Base-by-base conservation (phyloP, 1,140 invertebrate genomes). In the Drosophila carrolli region DNA sequence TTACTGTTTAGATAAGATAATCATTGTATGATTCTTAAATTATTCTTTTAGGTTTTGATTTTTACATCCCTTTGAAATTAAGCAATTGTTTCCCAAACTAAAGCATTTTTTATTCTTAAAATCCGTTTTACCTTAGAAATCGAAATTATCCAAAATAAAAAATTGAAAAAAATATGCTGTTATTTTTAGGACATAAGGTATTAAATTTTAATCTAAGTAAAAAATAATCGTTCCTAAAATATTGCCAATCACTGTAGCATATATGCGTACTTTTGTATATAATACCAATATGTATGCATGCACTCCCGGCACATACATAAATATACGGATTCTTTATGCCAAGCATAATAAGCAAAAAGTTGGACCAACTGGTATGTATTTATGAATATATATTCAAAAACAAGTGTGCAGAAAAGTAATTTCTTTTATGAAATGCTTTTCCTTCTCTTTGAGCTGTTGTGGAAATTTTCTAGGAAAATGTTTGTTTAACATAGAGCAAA, bases 331-430 rank as follows among this genome's bases (percentile, higher is more conserved):
- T 55, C 46, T 32, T 47, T 50, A 53, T 55, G 48, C 14, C 44
- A 40, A n/a, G 43, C 29, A 50, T 37, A 59, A n/a, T 56, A 67
- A 53, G 55, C 63, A 58, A 43, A 75, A 78, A 63, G 63, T 75
- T 75, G 43, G 47, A 32, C n/a, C n/a, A 16, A 29, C 41, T 44
- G 27, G 11, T 11, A 29, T 50, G 40, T 44, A 58, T 29, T 19
- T 46, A 58, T 44, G 27, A 41, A 41, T 27, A 41, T 27, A 55
- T 41, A 14, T 29, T 40, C 9, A 53, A 44, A 29, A 44, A 57
- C 14, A 44, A 44, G 23, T 44, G 14, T 57, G 27, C 40, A 13
- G 10, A 14, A 16, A 57, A 19, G 55, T 19, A 53, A 37, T 32
- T 32, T 43, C 27, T 55, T 55, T 53, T 19, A 53, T 37, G 10